Base-by-base conservation (phyloP, 1,140 invertebrate genomes). In the Drosophila parvula region DNA sequence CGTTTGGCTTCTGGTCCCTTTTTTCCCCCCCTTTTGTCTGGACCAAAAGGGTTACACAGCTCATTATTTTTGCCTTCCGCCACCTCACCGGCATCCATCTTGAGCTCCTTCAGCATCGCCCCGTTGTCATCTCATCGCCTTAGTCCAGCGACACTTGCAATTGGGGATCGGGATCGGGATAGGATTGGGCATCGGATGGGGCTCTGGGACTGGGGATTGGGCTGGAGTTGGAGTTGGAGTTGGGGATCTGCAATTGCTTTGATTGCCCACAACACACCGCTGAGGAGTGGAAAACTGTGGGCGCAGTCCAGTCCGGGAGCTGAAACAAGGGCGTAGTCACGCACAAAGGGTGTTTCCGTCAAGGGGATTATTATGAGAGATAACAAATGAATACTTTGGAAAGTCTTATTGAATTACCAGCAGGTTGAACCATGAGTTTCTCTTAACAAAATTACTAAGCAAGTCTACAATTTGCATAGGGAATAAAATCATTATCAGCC, bases 211-310 rank as follows among this genome's bases (percentile, higher is more conserved):
- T 16, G 41, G 40, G 18, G 9, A 45, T 18, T 41, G 43, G 56
- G 57, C n/a, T n/a, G n/a, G n/a, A n/a, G 32, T 40, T 65, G 41
- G 41, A 30, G 2, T 18, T 18, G 40, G 65, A 32, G 74, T 36
- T 44, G 74, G 77, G 65, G 69, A 61, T 48, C 67, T 81, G 78
- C 82, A 85, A 85, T 86, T 86, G 79, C 83, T 89, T 88, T 88
- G 83, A 88, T 86, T 86, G 83, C 68, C 83, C 79, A 83, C 71
- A 74, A 79, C 79, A 78, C 71, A 68, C 79, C 83, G 82, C 61
- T 58, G 65, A 70, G 61, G 65, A 50, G 64, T 78, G 74, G 61
- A 69, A 74, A 74, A 63, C 82, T 47, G 75, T 86, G 82, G 82
- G 83, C 82, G 83, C 77, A 70, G 57, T 69, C 63, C 40, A 45